phyloP scores from a whole-genome alignment of 2,888 invertebrate species.

The Chydorus sphaericus region DNA sequence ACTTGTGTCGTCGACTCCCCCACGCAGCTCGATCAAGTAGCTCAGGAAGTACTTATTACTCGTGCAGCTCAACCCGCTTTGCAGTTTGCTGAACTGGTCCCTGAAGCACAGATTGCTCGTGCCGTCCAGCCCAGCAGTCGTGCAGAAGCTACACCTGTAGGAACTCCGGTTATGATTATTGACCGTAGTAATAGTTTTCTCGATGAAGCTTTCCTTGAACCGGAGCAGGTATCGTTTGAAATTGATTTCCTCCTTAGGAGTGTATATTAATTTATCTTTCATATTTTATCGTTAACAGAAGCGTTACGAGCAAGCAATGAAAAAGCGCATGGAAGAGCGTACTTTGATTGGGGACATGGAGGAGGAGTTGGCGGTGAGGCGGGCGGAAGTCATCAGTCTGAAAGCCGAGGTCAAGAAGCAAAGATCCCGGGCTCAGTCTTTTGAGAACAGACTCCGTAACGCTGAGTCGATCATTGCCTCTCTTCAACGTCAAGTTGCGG shows the following conservation, averaged over 20 bases:
- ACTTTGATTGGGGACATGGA: constrained; percentile 39
- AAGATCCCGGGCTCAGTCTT: constrained; percentile 27
- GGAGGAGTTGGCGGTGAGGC: constrained; percentile 48
- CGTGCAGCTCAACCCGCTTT: too few relatives aligned
- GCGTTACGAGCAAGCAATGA: background rate
- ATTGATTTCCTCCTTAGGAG: background rate
- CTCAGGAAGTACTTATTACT: too few relatives aligned
- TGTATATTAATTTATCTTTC: constrained; percentile 8
- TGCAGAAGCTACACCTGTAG: background rate
- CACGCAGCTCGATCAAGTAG: too few relatives aligned
- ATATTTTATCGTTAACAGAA: constrained; percentile 18
- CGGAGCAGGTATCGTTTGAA: constrained; percentile 2
- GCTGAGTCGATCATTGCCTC: constrained; percentile 27
- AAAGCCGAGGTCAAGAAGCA: constrained; percentile 50
- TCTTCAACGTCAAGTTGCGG: constrained; percentile 23
- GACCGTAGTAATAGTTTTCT: constrained; percentile 56
- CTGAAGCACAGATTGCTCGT: constrained; percentile 74
- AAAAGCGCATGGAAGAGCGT: background rate
- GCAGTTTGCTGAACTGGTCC: constrained; percentile 87
- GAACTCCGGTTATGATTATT: constrained; percentile 44
- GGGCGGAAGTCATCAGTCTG: constrained; percentile 49
- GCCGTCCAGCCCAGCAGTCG: constrained; percentile 41
- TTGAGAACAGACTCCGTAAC: constrained; percentile 25
- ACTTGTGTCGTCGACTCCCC: too few relatives aligned
- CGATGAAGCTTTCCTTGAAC: constrained; percentile 18